Evolutionary conservation across 2,113 vertebrate genomes (phyloP).

Genomic region (Campylomormyrus numenius): DNA sequence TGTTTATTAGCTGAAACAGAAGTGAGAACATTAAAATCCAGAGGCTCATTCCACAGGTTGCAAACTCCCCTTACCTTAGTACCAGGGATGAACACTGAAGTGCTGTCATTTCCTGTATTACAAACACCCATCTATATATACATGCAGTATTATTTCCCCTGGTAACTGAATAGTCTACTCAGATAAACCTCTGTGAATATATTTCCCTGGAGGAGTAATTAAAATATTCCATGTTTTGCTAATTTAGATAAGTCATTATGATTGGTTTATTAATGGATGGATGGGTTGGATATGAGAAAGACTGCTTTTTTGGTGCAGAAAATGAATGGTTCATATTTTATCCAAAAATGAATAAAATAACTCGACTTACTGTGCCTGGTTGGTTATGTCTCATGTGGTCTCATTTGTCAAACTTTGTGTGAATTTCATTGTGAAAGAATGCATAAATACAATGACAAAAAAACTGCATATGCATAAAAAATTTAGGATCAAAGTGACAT

Average conservation of each 20-base stretch:
- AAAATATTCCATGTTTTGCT: neutral
- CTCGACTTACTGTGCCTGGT: neutral
- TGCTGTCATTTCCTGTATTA: neutral
- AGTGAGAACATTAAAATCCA: neutral
- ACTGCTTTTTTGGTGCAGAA: neutral
- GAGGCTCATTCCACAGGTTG: neutral
- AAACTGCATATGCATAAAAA: too few species aligned
- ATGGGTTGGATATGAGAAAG: neutral
- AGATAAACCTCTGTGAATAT: neutral
- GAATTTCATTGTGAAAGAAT: neutral
- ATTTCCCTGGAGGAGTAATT: neutral
- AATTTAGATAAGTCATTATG: neutral
- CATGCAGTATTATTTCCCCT: neutral
- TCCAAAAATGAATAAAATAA: neutral
- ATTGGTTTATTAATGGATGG: neutral
- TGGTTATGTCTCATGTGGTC: neutral
- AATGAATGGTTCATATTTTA: neutral
- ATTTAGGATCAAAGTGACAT: neutral
- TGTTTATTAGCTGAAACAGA: neutral
- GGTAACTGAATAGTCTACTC: neutral
- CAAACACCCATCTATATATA: neutral
- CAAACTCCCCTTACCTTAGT: neutral
- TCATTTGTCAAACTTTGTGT: neutral
- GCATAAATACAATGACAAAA: neutral
- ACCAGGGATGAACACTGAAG: neutral